Evolutionary conservation across 37 sponge, comb jelly and placozoan genomes (phyloP), one percentile per base, ranked within the genome.

Genomic region (Agelas oroides): DNA sequence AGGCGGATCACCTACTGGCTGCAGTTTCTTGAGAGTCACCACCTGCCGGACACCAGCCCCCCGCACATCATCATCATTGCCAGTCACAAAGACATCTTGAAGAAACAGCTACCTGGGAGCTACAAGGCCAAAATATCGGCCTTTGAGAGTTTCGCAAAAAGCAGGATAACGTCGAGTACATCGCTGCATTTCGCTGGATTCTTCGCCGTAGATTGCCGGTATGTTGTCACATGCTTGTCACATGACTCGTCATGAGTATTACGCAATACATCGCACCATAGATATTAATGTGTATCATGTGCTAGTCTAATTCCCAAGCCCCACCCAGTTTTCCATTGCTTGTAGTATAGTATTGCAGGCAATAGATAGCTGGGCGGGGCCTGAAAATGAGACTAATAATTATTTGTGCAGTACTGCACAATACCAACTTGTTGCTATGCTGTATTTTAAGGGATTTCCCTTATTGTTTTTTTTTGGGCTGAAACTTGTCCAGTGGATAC

Each of bases 61-160:
- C 71, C 89, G 61, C 89, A 82, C 37, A 20, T 82, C n/a, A 67
- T 81, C 23, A 63, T 82, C 46, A 76, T 88, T 71, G 89, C 72
- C 39, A 66, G 72, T 40, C 83, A 82, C 56, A 16, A 52, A 13
- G 89, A 88, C 52, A n/a, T 58, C 73, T 65, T 86, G 54, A 19
- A 33, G 24, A 83, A 40, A 40, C 20, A 30, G 20, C 38, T 21
- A 41, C n/a, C 74, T 36, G 16, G 1, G 1, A 28, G 23, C 30
- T 55, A 75, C 59, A 58, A 62, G 16, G 20, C 28, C 18, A 46
- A 80, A n/a, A 41, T 62, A 23, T 52, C 39, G 19, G 53, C 68
- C 21, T 2, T 64, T 0, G 81, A 87, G 30, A 64, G 27, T 20
- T 34, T 63, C 56, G 31, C 28, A 0, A 20, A 28, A 39, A 32